Evolutionary conservation across 2,888 invertebrate genomes (phyloP).

Genomic region (Apodemia zela): DNA sequence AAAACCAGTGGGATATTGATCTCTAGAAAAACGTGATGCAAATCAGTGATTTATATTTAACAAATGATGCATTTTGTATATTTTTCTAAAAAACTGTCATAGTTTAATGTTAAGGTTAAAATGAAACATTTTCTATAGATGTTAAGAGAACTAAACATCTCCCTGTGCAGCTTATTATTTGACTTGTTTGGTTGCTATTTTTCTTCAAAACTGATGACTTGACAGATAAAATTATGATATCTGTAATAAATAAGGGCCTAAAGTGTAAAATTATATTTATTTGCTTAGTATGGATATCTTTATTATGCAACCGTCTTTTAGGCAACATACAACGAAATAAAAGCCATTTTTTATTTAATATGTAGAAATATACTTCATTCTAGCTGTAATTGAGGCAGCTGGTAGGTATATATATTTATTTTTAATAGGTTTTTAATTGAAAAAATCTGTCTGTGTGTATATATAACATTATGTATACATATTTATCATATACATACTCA

Average conservation of each 20-base stretch:
- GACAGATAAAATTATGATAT: conserved; percentile 2
- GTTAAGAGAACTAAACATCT: conserved; percentile 48
- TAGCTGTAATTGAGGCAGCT: conserved; percentile 19
- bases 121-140: conserved; percentile 47
- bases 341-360: conserved; percentile 41
- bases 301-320: conserved; percentile 43
- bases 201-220: conserved; percentile 12
- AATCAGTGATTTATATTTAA: conserved; percentile 47
- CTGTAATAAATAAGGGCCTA: conserved; percentile 29
- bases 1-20: conserved; percentile 43
- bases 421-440: conserved; percentile 10
- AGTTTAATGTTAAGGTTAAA: conserved; percentile 47
- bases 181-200: conserved; percentile 33
- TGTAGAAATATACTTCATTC: background rate
- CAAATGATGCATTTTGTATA: conserved; percentile 73
- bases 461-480: too few species aligned
- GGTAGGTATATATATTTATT: conserved; percentile 24
- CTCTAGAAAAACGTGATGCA: conserved; percentile 41
- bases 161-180: conserved; percentile 51
- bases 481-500: too few species aligned
- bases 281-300: conserved; percentile 35
- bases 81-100: conserved; percentile 74
- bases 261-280: conserved; percentile 34
- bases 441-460: background rate
- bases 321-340: conserved; percentile 52